Base-by-base conservation (phyloP, 2,797 vertebrate species). In the Epinephelus coioides region DNA sequence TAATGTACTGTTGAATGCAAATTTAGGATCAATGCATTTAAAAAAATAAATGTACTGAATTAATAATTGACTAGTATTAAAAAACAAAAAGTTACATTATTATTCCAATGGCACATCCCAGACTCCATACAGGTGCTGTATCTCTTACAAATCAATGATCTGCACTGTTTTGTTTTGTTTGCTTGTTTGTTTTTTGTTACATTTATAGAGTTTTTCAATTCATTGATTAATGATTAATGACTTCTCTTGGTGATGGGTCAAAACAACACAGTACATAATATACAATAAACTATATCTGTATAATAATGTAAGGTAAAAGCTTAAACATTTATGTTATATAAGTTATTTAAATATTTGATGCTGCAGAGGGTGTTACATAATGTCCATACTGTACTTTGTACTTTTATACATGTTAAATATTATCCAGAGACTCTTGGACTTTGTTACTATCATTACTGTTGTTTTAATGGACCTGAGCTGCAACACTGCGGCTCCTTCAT, bases 341-440 rank as follows among this genome's bases (percentile, higher is more conserved):
- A 3, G 44, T 30, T 0, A 64, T 49, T 19, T 49, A 34, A 13
- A 69, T 44, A 2, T 14, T 30, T 10, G 1, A 46, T 10, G 38
- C 23, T 44, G 23, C 43, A 47, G 23, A 47, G 43, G 23, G 5
- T 19, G 17, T 47, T 11, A 19, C 44, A 55, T 21, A 34, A 68
- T 44, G 50, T 40, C 17, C 19, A 55, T 18, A 27, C 25, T 10
- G 40, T 43, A 12, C 40, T 34, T 34, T 10, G 9, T 11, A 0
- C 9, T 23, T 51, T 38, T 51, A n/a, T 14, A 50, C 63, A 66
- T 51, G 10, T 40, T 67, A 40, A 53, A 53, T 40, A 51, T 65
- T 14, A 50, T n/a, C 62, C 0, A 2, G 51, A 53, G 51, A 23
- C 2, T 53, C 51, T 0, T 65, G 44, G 17, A 49, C 2, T 2